phyloP scores from a whole-genome alignment of 2,797 vertebrate genomes.

The Pangasius mekongensis region DNA sequence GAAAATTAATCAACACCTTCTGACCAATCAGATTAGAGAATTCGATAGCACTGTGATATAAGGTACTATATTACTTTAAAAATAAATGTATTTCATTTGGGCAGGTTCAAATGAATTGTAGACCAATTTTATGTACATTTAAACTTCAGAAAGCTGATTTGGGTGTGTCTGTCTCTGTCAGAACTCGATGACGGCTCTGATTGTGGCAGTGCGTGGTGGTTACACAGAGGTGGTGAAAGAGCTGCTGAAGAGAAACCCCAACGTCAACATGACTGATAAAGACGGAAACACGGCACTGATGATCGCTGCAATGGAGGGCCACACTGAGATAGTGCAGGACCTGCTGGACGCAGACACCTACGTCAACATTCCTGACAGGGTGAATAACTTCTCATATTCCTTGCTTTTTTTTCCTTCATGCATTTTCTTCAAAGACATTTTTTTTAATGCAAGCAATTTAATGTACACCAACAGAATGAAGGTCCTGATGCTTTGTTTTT shows the following conservation, averaged over 20 bases:
- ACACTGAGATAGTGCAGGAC: constrained; percentile 95
- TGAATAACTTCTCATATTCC: constrained; percentile 61
- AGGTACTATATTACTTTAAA: neutral
- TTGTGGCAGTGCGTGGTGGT: constrained; percentile 94
- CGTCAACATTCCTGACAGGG: constrained; percentile 95
- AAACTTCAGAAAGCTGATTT: neutral
- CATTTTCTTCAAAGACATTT: neutral
- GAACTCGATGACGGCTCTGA: constrained; percentile 99
- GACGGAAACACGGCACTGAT: constrained; percentile 97
- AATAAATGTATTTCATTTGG: neutral
- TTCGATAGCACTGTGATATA: neutral
- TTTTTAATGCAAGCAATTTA: neutral
- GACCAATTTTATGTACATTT: neutral
- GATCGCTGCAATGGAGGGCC: constrained; percentile 95
- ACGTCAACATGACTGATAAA: constrained; percentile 97
- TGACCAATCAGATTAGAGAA: neutral
- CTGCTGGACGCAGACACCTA: constrained; percentile 95
- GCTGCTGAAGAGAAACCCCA: constrained; percentile 93
- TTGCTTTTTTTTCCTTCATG: too few species aligned
- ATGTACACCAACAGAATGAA: neutral
- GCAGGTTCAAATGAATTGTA: neutral
- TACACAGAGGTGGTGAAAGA: constrained; percentile 93
- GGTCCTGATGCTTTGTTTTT: neutral
- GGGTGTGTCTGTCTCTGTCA: constrained; percentile 56
- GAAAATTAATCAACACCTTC: neutral